Evolutionary conservation across 2,888 invertebrate genomes (phyloP), one percentile per base, ranked within the genome.

Genomic region (Augochlorella aurata): DNA sequence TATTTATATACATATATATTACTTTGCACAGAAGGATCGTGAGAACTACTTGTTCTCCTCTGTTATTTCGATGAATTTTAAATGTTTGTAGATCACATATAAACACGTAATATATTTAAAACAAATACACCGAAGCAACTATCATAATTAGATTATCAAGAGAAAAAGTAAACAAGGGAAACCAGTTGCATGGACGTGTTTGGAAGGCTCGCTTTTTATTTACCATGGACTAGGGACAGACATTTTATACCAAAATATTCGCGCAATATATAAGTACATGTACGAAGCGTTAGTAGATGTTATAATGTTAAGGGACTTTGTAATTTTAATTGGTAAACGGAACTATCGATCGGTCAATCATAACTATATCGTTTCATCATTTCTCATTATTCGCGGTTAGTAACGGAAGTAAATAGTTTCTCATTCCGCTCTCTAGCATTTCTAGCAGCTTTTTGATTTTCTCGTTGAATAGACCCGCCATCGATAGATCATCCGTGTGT

Each of bases 161-260:
- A 24, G 58, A 24, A 58, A 58, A 58, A 14, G 14, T 14, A 49
- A 49, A 58, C 24, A 70, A 67, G 74, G 65, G 45, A 76, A 85
- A 73, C 61, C 77, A 73, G 74, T 79, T 71, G 76, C 82, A 79
- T 72, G 74, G 65, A 72, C 80, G 83, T 78, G 83, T 80, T 85
- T 81, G 52, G 65, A 29, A 79, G 66, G 70, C 76, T 84, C 82
- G 87, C 86, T 87, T 88, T 83, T 88, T 88, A 84, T 87, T 87
- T 88, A 83, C 77, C 75, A 72, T 74, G 71, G 58, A 85, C 67
- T 83, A 82, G 81, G 68, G 73, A 88, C 86, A 84, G 88, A 88
- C 89, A 90, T 91, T 91, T 91, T 91, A 89, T 91, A 91, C 88
- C 90, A 89, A 90, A 90, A 89, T 87, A 89, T 86, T 87, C 84